A percentile compares a stretch with the other conserved stretches of the same genome.
phyloP scores from a whole-genome alignment of 2,113 vertebrate species.

The Empidonax alnorum region DNA sequence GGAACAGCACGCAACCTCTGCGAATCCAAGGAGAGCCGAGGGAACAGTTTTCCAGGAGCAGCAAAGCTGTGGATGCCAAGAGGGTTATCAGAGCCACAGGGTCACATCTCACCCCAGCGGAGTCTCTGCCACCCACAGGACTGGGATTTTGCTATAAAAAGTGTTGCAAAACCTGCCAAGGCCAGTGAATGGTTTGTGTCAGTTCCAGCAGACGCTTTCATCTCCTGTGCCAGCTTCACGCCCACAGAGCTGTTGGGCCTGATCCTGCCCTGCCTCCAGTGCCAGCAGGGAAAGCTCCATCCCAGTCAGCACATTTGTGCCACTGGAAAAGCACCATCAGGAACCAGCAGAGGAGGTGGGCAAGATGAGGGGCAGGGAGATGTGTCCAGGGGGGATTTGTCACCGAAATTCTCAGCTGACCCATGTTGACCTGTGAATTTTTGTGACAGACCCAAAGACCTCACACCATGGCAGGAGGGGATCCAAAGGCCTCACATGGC shows the following conservation, averaged over 20 bases:
- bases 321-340: accelerated
- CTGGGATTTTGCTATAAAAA: not conserved
- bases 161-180: not conserved
- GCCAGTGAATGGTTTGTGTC: not conserved
- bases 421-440: not conserved
- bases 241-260: not conserved
- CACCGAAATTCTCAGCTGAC: accelerated
- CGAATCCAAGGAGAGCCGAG: not conserved
- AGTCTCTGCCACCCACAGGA: accelerated
- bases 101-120: not conserved
- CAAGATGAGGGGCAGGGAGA: accelerated
- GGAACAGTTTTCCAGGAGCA: not conserved
- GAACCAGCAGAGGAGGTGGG: accelerated
- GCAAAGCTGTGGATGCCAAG: not conserved
- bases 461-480: too few relatives aligned
- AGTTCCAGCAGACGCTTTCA: not conserved
- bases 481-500: not conserved
- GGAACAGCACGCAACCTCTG: not conserved
- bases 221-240: not conserved
- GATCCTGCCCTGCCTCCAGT: not conserved
- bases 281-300: not conserved
- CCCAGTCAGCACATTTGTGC: accelerated
- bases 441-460: accelerated
- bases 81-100: not conserved
- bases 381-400: accelerated